Evolutionary conservation across 2,113 vertebrate species (phyloP), one percentile per base, ranked within the genome.

Genomic region (Gadus chalcogrammus): DNA sequence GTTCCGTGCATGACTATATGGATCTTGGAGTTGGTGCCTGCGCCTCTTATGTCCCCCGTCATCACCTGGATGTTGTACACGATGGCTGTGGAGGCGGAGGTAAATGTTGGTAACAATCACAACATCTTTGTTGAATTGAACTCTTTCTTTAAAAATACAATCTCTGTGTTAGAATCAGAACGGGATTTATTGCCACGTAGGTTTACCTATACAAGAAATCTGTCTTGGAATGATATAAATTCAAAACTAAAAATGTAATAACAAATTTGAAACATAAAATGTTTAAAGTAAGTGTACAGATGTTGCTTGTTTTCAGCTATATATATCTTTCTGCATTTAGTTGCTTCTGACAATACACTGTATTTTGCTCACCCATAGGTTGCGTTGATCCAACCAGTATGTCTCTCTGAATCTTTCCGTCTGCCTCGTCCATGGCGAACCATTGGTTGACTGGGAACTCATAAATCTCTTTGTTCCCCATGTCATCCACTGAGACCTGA

Each of bases 11-110:
- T 94, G 28, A 97, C 93, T 28, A 99, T 77, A 17, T 98, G 96
- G 83, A 99, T 95, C 85, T 99, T 99, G 56, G 96, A 99, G 85
- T 99, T 96, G 65, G 96, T 99, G 16, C 97, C 97, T 0, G 95
- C 97, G 0, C 97, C 97, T 58, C 93, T 88, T 67, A 98, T 74
- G 1, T 98, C 90, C 2, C 97, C 97, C 0, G 97, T 99, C 92
- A 96, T 93, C 71, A 99, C 92, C 64, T 96, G 95, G 31, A 98
- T 93, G 0, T 95, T 93, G 80, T 99, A 99, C 0, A 97, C 90
- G 15, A 97, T 93, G 31, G 94, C 97, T 99, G 60, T 38, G 59
- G 18, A 69, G 62, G 80, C 24, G 70, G 6, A 59, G 52, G 59
- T 24, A 61, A 65, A 35, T 35, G 31, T 35, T 24, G 5, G 11